Base-by-base conservation (phyloP, 1,140 invertebrate species). In the Nautilus pompilius region DNA sequence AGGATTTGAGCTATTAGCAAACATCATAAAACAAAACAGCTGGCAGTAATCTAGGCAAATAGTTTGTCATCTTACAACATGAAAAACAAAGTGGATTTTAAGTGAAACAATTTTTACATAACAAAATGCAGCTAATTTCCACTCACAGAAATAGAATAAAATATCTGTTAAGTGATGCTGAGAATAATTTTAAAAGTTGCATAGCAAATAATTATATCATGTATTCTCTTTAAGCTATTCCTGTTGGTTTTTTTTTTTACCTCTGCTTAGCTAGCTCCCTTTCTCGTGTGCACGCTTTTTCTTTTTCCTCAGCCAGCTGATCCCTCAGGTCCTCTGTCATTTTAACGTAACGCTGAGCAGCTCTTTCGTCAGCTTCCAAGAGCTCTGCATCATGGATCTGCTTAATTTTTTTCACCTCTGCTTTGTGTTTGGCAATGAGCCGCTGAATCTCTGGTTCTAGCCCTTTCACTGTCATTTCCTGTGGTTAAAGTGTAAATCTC, bases 391-490 rank as follows among this genome's bases (percentile, higher is more conserved):
- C 80, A 62, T 84, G 81, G 15, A 81, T 75, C 55, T 77, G 73
- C 60, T 82, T 82, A 28, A 84, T 61, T 57, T 82, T 82, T 63
- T 81, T 80, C 5, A 84, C 55, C 62, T 84, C 82, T 30, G 69
- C 58, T 69, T 83, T 84, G 65, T 83, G 82, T 62, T 83, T 82
- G 3, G 79, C 80, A 28, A 84, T 83, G 53, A 84, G 66, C 30
- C 78, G 68, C 61, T 83, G 80, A 33, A 84, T 83, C 64, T 83
- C 82, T 65, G 82, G 81, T 66, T 84, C 82, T 34, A 84, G 60
- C 26, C 82, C 82, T 65, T 83, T 82, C 36, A 83, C 81, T 29
- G 82, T 84, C 81, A 84, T 80, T 66, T 84, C 82, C 81, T 83
- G 58, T 20, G 46, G 48, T 41, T 3, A 46, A 20, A 46, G 24